A percentile compares a stretch with the other conserved stretches of the same genome.
phyloP scores from a whole-genome alignment of 2,797 vertebrate genomes.

The Melanitta fusca region DNA sequence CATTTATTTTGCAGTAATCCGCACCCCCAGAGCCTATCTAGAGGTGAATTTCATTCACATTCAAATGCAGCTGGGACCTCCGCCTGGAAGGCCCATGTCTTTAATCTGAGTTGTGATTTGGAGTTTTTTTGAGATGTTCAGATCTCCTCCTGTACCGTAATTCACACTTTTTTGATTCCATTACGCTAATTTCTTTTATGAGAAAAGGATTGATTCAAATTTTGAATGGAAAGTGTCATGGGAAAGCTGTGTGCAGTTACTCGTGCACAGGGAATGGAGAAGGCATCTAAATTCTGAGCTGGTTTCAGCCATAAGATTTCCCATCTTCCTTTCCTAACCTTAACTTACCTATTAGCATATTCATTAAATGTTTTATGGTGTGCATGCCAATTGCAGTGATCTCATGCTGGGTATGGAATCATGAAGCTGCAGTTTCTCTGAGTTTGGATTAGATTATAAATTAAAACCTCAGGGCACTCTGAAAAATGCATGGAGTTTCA shows the following conservation, averaged over 20 bases:
- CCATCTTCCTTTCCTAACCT: not conserved
- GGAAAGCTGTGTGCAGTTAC: not conserved
- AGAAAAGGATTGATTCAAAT: not conserved
- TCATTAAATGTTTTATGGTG: not conserved
- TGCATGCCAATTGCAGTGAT: not conserved
- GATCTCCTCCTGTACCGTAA: not conserved
- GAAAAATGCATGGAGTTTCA: not conserved
- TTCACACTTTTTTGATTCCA: not conserved
- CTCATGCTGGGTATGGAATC: conserved; percentile 34
- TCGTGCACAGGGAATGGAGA: not conserved
- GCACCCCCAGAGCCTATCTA: not conserved
- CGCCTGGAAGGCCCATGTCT: rapidly evolving
- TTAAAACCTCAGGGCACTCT: conserved; percentile 27
- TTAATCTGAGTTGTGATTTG: not conserved
- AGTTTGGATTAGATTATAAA: conserved; percentile 29
- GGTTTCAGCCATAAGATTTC: not conserved
- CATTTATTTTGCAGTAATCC: not conserved
- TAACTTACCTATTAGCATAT: conserved; percentile 14
- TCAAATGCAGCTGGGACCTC: not conserved
- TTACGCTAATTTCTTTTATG: rapidly evolving
- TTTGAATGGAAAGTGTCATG: not conserved
- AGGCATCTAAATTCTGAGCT: not conserved
- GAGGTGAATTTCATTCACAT: rapidly evolving
- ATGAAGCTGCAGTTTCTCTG: not conserved
- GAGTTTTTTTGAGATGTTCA: not conserved